A percentile compares a stretch with the other conserved stretches of the same genome.
These are phyloP conservation scores for Rhynchomys soricoides DNA, from an alignment of 2,113 vertebrate genomes.

Conservation along the genomic window DNA sequence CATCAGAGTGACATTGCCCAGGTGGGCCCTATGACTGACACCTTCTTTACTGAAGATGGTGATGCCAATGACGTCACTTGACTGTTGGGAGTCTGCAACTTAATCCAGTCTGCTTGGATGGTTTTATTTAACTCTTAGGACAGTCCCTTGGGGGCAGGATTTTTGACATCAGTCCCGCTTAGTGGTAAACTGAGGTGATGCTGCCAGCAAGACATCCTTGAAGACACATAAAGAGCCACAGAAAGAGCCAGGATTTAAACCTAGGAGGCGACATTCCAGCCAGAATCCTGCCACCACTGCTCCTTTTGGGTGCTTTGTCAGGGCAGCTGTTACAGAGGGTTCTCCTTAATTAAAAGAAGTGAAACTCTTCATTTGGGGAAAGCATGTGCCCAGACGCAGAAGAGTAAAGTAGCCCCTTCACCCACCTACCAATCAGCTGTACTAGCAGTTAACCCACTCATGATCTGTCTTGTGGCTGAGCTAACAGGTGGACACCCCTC, in stretches of 20 bases:
- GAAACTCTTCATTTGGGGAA: not conserved
- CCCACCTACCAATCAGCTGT: not conserved
- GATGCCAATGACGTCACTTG: not conserved
- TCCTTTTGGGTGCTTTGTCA: not conserved
- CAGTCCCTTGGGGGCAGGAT: not conserved
- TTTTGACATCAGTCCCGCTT: not conserved
- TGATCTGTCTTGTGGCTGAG: accelerated
- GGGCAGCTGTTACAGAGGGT: no score
- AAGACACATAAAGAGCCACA: accelerated
- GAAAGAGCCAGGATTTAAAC: not conserved
- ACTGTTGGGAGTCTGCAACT: accelerated
- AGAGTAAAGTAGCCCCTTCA: not conserved
- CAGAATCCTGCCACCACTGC: not conserved
- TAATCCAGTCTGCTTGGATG: not conserved
- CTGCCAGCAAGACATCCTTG: not conserved
- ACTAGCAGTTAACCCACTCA: accelerated
- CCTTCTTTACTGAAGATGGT: accelerated
- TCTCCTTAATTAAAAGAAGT: not conserved
- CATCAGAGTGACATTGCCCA: no score
- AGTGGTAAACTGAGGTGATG: not conserved
- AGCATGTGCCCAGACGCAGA: not conserved
- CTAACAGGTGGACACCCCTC: accelerated
- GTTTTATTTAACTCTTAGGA: not conserved
- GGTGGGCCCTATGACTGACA: not conserved
- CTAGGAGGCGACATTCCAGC: not conserved